A percentile compares a stretch with the other conserved stretches of the same genome.
Evolutionary conservation across 2,888 invertebrate species (phyloP).

Genomic region (Yponomeuta evonymella): DNA sequence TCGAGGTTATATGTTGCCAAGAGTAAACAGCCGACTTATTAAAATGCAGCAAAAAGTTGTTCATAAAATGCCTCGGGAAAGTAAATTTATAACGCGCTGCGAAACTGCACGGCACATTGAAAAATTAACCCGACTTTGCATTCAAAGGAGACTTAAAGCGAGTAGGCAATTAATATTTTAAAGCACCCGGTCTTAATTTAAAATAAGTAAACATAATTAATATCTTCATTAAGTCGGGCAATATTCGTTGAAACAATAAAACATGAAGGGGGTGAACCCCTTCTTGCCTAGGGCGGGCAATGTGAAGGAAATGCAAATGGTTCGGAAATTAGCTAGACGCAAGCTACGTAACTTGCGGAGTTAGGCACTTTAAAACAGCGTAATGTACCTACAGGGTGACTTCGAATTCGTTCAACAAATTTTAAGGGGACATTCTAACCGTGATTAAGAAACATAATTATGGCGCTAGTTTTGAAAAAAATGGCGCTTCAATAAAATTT

Average conservation of each 20-base stretch:
- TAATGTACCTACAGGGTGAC: too few species aligned
- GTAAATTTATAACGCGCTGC: conserved; percentile 29
- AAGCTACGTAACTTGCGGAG: not conserved
- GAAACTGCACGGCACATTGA: conserved; percentile 30
- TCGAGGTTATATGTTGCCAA: not conserved
- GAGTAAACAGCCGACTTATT: not conserved
- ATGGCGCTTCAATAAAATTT: too few species aligned
- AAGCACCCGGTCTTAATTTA: conserved; percentile 35
- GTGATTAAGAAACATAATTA: too few species aligned
- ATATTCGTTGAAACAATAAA: conserved; percentile 50
- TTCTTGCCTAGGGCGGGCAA: conserved; percentile 23
- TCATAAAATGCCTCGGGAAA: conserved; percentile 34
- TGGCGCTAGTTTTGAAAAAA: too few species aligned
- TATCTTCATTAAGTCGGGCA: conserved; percentile 47
- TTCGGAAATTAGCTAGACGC: not conserved
- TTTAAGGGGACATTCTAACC: too few species aligned
- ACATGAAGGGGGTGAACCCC: conserved; percentile 38
- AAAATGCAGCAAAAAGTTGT: not conserved
- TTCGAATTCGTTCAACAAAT: too few species aligned
- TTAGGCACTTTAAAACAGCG: not conserved
- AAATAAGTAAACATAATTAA: conserved; percentile 55
- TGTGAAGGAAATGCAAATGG: not conserved
- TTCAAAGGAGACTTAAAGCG: conserved; percentile 31
- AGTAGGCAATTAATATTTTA: conserved; percentile 36
- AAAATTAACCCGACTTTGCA: conserved; percentile 34